phyloP scores from a whole-genome alignment of 2,113 vertebrate genomes.

The Camelus dromedarius region DNA sequence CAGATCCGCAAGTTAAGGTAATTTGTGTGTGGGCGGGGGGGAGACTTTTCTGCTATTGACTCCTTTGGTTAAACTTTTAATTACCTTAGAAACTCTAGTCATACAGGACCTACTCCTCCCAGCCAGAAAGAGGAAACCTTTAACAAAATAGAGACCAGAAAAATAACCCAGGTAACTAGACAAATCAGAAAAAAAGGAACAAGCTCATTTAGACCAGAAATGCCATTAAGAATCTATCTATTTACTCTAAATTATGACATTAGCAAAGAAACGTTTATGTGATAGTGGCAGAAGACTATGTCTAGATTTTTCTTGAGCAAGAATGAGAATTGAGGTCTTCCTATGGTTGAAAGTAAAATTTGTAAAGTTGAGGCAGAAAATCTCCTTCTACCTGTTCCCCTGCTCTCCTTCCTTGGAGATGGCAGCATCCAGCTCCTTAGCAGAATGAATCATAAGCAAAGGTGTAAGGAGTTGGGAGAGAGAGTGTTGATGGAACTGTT shows the following conservation, averaged over 20 bases:
- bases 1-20: constrained; percentile 64
- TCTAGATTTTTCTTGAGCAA: constrained; percentile 26
- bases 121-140: neutral
- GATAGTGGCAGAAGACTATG: neutral
- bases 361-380: constrained; percentile 15
- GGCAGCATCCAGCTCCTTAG: neutral
- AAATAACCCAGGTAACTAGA: neutral
- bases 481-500: neutral
- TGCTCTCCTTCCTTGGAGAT: neutral
- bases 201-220: neutral
- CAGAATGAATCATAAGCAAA: neutral
- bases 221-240: neutral
- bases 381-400: neutral
- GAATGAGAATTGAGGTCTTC: neutral
- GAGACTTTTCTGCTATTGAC: neutral
- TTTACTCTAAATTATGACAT: neutral
- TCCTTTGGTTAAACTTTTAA: constrained; percentile 25
- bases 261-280: neutral
- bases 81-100: neutral
- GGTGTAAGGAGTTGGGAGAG: neutral
- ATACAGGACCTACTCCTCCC: neutral
- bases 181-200: neutral
- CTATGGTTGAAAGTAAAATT: constrained; percentile 7
- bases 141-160: neutral
- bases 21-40: neutral